A percentile compares a stretch with the other conserved stretches of the same genome.
These are phyloP conservation scores for Lithophane semibrunnea DNA, from an alignment of 2,888 invertebrate genomes.

Conservation along the genomic window DNA sequence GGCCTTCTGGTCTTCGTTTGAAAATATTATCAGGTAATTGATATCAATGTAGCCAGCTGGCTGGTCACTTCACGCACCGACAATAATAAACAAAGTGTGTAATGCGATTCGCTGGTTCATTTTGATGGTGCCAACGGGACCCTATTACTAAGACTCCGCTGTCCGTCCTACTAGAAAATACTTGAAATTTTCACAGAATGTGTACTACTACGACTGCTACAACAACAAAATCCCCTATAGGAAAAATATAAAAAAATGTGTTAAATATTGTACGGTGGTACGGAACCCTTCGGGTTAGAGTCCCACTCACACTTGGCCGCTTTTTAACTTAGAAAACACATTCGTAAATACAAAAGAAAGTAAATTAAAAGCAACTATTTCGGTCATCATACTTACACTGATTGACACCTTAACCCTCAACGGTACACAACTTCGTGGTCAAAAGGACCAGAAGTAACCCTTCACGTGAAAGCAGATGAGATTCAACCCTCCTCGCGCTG, in stretches of 20 bases:
- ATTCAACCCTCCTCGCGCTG: slow-evolving; percentile 54
- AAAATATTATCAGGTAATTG: too few relatives aligned
- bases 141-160: too few relatives aligned
- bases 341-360: not conserved
- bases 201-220: too few relatives aligned
- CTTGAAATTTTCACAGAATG: too few relatives aligned
- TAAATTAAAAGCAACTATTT: slow-evolving; percentile 37
- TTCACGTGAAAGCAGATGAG: slow-evolving; percentile 50
- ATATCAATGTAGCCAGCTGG: too few relatives aligned
- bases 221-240: too few relatives aligned
- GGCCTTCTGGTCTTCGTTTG: not conserved
- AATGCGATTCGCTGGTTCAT: not conserved
- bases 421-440: slow-evolving; percentile 48
- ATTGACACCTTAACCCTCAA: slow-evolving; percentile 55
- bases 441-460: slow-evolving; percentile 56
- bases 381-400: slow-evolving; percentile 23
- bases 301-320: too few relatives aligned
- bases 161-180: too few relatives aligned
- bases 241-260: too few relatives aligned
- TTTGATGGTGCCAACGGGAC: not conserved
- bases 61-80: not conserved
- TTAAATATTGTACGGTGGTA: too few relatives aligned
- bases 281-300: too few relatives aligned
- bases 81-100: not conserved
- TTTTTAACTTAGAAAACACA: not conserved